These are phyloP conservation scores for Andrena chrysosceles DNA, from an alignment of 2,888 invertebrate species.

Conservation along the genomic window DNA sequence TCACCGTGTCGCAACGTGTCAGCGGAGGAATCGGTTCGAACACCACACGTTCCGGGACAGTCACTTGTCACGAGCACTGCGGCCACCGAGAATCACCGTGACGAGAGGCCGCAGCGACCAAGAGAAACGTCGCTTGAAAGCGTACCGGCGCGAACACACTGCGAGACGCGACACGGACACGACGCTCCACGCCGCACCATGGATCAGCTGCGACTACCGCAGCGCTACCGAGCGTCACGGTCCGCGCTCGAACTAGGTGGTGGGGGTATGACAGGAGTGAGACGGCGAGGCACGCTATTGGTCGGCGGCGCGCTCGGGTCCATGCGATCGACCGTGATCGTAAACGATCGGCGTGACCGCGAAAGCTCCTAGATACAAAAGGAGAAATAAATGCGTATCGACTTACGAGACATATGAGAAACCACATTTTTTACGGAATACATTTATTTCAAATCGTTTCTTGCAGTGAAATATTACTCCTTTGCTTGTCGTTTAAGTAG, in stretches of 20 bases:
- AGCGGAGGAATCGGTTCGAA: constrained; percentile 34
- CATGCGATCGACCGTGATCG: neutral
- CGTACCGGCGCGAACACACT: constrained; percentile 59
- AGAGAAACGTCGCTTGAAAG: constrained; percentile 26
- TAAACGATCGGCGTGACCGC: constrained; percentile 6
- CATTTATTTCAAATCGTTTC: too few relatives aligned
- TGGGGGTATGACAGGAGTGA: constrained; percentile 37
- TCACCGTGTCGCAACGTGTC: constrained; percentile 68
- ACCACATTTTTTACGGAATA: too few relatives aligned
- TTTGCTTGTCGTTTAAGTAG: too few relatives aligned
- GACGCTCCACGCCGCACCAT: constrained; percentile 66
- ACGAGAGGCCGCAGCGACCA: constrained; percentile 3
- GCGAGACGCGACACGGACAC: constrained; percentile 50
- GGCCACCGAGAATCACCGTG: constrained; percentile 25
- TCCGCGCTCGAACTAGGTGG: constrained; percentile 40
- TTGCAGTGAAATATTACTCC: too few relatives aligned
- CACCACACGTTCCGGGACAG: constrained; percentile 1
- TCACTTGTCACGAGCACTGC: constrained; percentile 54
- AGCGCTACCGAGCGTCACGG: constrained; percentile 58
- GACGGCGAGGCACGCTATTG: constrained; percentile 14
- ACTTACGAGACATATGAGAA: neutral
- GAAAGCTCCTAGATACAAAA: neutral
- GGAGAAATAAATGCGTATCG: neutral
- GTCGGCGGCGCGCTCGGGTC: neutral
- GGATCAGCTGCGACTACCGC: constrained; percentile 80